Percentiles rank a stretch among this genome's conserved stretches.
These are phyloP conservation scores for Pipistrellus kuhlii DNA, from an alignment of 2,797 vertebrate species.

Conservation along the genomic window DNA sequence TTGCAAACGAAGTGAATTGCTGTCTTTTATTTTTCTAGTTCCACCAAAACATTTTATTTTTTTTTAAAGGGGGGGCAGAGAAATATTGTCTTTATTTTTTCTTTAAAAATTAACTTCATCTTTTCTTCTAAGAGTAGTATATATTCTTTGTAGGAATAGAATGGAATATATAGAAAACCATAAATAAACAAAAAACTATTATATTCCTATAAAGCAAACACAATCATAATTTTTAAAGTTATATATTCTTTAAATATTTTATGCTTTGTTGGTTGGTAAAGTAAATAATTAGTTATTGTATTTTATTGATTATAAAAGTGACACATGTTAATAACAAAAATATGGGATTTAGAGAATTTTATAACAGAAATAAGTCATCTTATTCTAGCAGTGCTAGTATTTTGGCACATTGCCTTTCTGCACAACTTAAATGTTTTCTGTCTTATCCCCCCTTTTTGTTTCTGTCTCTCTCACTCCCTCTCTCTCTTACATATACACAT, in stretches of 20 bases:
- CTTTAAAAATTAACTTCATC: background rate
- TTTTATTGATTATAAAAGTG: background rate
- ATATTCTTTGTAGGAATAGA: background rate
- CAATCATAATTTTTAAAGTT: background rate
- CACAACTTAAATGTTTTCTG: background rate
- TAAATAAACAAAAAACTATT: slow-evolving; percentile 22
- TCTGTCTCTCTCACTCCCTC: background rate
- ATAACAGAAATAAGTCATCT: slow-evolving; percentile 20
- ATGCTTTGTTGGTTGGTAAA: background rate
- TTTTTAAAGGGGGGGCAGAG: background rate
- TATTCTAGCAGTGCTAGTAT: background rate
- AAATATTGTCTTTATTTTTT: background rate
- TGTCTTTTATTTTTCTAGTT: slow-evolving; percentile 40
- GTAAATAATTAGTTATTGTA: background rate
- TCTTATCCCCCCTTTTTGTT: background rate
- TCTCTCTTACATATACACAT: background rate
- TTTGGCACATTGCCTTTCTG: background rate
- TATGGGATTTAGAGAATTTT: background rate
- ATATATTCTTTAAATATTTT: background rate
- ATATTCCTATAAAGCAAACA: background rate
- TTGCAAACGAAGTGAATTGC: slow-evolving; percentile 48
- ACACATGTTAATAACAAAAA: background rate
- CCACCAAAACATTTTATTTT: slow-evolving; percentile 58
- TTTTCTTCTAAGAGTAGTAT: background rate
- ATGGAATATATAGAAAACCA: background rate